Percentiles rank a stretch among this genome's conserved stretches.
Evolutionary conservation across 1,140 invertebrate species (phyloP).

Genomic region (Penaeus japonicus): DNA sequence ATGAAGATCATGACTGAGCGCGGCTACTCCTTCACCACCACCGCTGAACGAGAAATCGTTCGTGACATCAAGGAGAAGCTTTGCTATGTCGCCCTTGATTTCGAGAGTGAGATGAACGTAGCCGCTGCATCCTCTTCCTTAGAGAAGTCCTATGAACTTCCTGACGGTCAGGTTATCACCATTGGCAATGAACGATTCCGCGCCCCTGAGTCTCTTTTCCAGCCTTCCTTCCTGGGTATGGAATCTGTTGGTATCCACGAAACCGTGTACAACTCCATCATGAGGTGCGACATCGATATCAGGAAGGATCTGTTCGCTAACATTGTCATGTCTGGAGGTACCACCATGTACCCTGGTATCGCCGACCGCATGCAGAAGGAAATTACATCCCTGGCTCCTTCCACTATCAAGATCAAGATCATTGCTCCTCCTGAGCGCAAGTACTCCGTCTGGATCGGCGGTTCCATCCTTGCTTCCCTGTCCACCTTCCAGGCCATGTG

Average conservation of each 20-base stretch:
- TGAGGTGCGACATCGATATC: conserved; percentile 89
- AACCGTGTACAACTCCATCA: conserved; percentile 88
- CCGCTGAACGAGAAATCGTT: conserved; percentile 70
- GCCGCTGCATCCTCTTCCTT: conserved; percentile 85
- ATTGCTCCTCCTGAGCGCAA: neutral
- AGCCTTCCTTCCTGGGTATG: conserved; percentile 81
- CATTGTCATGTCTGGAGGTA: conserved; percentile 82
- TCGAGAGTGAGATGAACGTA: conserved; percentile 95
- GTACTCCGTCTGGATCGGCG: neutral
- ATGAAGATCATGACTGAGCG: conserved; percentile 67
- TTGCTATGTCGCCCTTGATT: conserved; percentile 91
- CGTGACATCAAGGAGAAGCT: conserved; percentile 93
- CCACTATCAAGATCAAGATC: conserved; percentile 73
- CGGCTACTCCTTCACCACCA: conserved; percentile 61
- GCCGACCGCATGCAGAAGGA: conserved; percentile 87
- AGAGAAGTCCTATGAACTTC: conserved; percentile 86
- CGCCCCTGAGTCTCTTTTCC: conserved; percentile 80
- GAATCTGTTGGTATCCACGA: conserved; percentile 84
- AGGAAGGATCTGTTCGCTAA: conserved; percentile 81
- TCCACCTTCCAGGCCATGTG: neutral
- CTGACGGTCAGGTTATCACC: conserved; percentile 83
- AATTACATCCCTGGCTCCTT: conserved; percentile 72
- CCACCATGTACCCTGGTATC: conserved; percentile 84
- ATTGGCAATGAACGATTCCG: conserved; percentile 61
- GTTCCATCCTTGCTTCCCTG: neutral